Conservation (phyloP, 2,113 vertebrate species). For the Bucco capensis region DNA sequence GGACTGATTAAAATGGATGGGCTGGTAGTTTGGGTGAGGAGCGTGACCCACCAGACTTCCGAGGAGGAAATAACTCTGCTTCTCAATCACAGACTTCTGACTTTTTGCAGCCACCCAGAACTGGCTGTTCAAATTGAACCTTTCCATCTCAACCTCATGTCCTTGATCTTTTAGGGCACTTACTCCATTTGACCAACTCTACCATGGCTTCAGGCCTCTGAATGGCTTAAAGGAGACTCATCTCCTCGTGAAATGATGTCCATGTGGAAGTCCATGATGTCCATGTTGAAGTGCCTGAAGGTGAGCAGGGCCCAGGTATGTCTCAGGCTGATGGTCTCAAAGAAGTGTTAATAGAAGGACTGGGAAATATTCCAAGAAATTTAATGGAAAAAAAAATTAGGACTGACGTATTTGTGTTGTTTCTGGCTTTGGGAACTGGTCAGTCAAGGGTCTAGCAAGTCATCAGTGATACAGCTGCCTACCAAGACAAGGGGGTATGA, state of each 20-base stretch:
- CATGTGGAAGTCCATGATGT: neutral
- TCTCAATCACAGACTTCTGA: neutral
- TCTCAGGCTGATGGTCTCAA: neutral
- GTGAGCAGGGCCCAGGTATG: neutral
- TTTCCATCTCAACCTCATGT: neutral
- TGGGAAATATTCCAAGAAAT: neutral
- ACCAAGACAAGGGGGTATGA: neutral
- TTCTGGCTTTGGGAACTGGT: neutral
- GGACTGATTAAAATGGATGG: neutral
- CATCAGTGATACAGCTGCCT: neutral
- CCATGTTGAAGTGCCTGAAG: neutral
- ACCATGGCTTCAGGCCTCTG: neutral
- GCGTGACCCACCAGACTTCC: fast-evolving
- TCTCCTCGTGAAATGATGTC: neutral
- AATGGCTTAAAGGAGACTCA: neutral
- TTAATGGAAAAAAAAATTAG: neutral
- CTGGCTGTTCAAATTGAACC: neutral
- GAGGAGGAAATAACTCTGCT: neutral
- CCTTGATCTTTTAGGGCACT: neutral
- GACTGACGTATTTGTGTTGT: fast-evolving
- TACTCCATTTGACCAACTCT: neutral
- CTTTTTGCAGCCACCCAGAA: neutral
- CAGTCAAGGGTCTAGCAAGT: neutral
- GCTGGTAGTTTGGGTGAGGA: neutral
- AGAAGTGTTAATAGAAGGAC: neutral